Conservation (phyloP, 2,113 vertebrate genomes). For the Tupaia chinensis region DNA sequence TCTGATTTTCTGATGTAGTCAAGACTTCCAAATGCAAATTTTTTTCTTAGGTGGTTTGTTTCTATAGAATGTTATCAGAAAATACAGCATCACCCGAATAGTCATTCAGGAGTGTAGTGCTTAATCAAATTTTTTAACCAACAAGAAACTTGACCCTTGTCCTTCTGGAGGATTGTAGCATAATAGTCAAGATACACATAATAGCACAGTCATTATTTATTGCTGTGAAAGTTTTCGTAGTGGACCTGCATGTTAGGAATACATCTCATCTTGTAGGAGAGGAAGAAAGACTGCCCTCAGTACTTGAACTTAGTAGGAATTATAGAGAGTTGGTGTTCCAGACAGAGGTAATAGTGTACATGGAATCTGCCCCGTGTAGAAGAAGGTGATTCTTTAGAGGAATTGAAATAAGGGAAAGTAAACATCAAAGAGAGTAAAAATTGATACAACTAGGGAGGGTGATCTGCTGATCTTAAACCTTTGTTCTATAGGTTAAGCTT, state of each 20-base stretch:
- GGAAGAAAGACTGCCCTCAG: background rate
- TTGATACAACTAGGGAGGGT: background rate
- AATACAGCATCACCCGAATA: background rate
- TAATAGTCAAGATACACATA: background rate
- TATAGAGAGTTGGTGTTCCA: background rate
- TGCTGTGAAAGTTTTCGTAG: background rate
- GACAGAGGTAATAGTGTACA: background rate
- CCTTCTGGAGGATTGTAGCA: background rate
- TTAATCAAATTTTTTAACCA: background rate
- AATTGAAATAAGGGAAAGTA: conserved; percentile 7
- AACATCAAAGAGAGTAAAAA: background rate
- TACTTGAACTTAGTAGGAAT: background rate
- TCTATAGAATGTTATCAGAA: background rate
- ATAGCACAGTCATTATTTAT: background rate
- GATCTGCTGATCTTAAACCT: background rate
- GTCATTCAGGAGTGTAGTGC: background rate
- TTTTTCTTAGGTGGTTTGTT: background rate
- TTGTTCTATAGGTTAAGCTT: background rate
- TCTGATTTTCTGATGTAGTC: background rate
- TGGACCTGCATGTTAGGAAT: background rate
- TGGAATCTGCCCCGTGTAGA: background rate
- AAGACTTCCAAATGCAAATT: background rate
- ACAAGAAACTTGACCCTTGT: background rate
- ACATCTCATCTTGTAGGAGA: background rate
- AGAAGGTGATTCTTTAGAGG: background rate